These are phyloP conservation scores for Rotaria macrura DNA, from an alignment of 2,888 invertebrate genomes.

Conservation along the genomic window DNA sequence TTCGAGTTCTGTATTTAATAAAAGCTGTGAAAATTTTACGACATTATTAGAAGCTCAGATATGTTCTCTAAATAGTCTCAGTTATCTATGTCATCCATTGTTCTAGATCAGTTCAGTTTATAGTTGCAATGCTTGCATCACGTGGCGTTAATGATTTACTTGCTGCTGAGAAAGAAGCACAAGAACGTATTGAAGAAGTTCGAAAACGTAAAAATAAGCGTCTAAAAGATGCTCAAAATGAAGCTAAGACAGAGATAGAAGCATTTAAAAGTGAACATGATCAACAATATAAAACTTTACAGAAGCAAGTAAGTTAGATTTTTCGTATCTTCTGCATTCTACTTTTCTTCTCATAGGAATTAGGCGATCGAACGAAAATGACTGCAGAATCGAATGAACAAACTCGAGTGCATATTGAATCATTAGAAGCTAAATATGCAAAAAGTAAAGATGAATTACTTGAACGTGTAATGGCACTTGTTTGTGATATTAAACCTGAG, in stretches of 20 bases:
- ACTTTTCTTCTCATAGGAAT: not conserved
- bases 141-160: not conserved
- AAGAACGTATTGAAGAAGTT: not conserved
- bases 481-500: slow-evolving; percentile 1
- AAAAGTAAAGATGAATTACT: not conserved
- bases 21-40: too few relatives aligned
- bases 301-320: not conserved
- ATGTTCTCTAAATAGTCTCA: too few relatives aligned
- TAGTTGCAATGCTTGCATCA: not conserved
- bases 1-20: too few relatives aligned
- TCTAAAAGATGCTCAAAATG: not conserved
- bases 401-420: not conserved
- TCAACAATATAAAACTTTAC: not conserved
- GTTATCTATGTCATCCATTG: not conserved
- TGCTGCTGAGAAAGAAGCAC: not conserved
- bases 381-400: not conserved
- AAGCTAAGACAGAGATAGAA: slow-evolving; percentile 7
- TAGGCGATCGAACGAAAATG: not conserved
- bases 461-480: not conserved
- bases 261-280: not conserved
- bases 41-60: too few relatives aligned
- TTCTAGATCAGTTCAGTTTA: not conserved
- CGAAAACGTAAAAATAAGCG: slow-evolving; percentile 15
- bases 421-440: not conserved
- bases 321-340: not conserved